Evolutionary conservation across 2,113 vertebrate species (phyloP), one percentile per base, ranked within the genome.

Genomic region (Anser brachyrhynchus): DNA sequence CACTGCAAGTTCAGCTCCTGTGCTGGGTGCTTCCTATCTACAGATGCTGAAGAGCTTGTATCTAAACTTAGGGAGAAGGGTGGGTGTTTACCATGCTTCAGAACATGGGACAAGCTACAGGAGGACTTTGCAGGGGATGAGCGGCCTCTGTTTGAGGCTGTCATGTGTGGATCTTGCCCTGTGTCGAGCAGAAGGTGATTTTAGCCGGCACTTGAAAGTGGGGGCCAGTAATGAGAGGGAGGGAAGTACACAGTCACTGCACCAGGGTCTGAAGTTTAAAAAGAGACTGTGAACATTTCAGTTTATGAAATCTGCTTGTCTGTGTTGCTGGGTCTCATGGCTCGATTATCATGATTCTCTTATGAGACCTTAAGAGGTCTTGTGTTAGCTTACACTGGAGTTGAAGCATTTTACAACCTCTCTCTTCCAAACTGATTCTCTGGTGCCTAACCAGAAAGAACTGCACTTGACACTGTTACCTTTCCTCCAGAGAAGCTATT

Each of bases 91-190:
- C 52, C n/a, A 31, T 22, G 9, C 16, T 0, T 49, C 46, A 49
- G 20, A 49, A 49, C 46, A 0, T 55, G 61, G 52, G 41, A 37
- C 46, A 84, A 74, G 29, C 55, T 66, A 2, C 3, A 1, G 3
- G 15, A 35, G 67, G 46, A 26, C 52, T 79, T 59, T 20, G 13
- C 39, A 49, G 67, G 35, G 83, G 39, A 85, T 59, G 55, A 69
- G 26, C 31, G 35, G 43, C 35, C 23, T 90, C 43, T 37, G 26
- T 65, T 82, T 70, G 39, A 1, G 6, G 13, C 71, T 11, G 5
- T 69, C 1, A 0, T 26, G n/a, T 0, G 0, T 55, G 43, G 37
- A 21, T 82, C 67, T 61, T 84, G 23, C 49, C 49, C 15, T 57
- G 10, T 0, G 0, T 72, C 81, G 37, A 41, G 39, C 11, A 37